Evolutionary conservation across 92 coral and sea anemone species (phyloP).

Genomic region (Chrysogorgia sp.): DNA sequence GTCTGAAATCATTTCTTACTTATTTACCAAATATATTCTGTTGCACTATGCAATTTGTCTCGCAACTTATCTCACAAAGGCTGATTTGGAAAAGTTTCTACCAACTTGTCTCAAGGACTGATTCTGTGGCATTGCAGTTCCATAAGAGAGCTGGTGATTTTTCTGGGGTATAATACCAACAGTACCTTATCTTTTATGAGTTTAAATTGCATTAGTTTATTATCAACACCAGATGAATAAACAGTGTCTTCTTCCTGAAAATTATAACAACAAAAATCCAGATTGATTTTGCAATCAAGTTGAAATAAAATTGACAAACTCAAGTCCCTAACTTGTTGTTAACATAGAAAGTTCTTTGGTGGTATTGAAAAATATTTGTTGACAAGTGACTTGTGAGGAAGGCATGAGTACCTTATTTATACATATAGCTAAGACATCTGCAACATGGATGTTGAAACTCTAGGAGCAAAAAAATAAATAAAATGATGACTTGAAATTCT

Average conservation of each 20-base stretch:
- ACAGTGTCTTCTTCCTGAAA: conserved; percentile 81
- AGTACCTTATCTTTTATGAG: conserved; percentile 68
- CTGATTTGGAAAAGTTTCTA: too few species aligned
- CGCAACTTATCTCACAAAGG: too few species aligned
- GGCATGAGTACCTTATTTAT: conserved; percentile 68
- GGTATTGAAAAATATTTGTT: too few species aligned
- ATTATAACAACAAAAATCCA: neutral
- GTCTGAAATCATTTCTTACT: too few species aligned
- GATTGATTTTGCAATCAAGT: neutral
- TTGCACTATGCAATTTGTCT: too few species aligned
- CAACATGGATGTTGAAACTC: conserved; percentile 86
- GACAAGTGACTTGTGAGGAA: neutral
- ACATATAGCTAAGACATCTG: conserved; percentile 86
- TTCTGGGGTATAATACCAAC: neutral
- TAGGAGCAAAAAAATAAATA: conserved; percentile 47
- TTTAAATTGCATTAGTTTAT: conserved; percentile 85
- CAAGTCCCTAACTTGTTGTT: too few species aligned
- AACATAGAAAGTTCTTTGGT: too few species aligned
- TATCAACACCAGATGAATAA: conserved; percentile 93
- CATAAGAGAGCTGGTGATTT: too few species aligned
- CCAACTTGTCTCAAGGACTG: too few species aligned
- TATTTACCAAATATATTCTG: too few species aligned
- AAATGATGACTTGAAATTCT: too few species aligned
- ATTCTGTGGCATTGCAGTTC: too few species aligned
- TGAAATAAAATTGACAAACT: neutral